A percentile compares a stretch with the other conserved stretches of the same genome.
Conservation (phyloP, 2,888 invertebrate species). For the Platypus cylindrus region DNA sequence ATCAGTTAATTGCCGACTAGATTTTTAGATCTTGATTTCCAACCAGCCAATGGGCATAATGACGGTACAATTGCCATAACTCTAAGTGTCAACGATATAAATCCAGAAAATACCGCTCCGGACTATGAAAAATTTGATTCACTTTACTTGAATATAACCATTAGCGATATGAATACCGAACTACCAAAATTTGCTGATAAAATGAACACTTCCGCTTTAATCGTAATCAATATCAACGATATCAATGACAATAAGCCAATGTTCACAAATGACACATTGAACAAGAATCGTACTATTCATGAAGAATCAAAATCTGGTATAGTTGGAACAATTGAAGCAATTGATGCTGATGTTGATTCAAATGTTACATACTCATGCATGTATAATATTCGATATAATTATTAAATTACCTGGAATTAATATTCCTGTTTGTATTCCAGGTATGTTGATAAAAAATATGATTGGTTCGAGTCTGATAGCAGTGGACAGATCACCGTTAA, state of each 20-base stretch:
- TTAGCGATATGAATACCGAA: slow-evolving; percentile 23
- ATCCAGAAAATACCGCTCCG: slow-evolving; percentile 17
- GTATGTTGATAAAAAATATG: slow-evolving; percentile 28
- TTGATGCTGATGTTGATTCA: slow-evolving; percentile 48
- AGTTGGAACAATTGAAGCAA: slow-evolving; percentile 47
- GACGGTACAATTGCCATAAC: slow-evolving; percentile 15
- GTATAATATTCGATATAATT: slow-evolving; percentile 13
- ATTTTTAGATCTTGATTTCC: slow-evolving; percentile 26
- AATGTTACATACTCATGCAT: slow-evolving; percentile 42
- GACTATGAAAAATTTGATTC: slow-evolving; percentile 25
- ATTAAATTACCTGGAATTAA: not conserved
- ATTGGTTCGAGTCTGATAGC: slow-evolving; percentile 37
- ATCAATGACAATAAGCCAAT: slow-evolving; percentile 51
- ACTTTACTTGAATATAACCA: slow-evolving; percentile 18
- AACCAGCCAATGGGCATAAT: too few species aligned
- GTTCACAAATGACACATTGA: slow-evolving; percentile 37
- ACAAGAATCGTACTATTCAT: slow-evolving; percentile 35
- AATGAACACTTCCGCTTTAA: slow-evolving; percentile 39
- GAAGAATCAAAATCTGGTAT: slow-evolving; percentile 40
- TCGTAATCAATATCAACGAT: slow-evolving; percentile 47
- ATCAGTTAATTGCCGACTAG: too few species aligned
- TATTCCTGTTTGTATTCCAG: slow-evolving; percentile 28
- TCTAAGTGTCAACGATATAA: slow-evolving; percentile 16
- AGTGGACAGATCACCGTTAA: slow-evolving; percentile 43
- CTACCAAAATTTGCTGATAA: slow-evolving; percentile 29